phyloP scores from a whole-genome alignment of 1,140 invertebrate genomes.

The Nilaparvata lugens region DNA sequence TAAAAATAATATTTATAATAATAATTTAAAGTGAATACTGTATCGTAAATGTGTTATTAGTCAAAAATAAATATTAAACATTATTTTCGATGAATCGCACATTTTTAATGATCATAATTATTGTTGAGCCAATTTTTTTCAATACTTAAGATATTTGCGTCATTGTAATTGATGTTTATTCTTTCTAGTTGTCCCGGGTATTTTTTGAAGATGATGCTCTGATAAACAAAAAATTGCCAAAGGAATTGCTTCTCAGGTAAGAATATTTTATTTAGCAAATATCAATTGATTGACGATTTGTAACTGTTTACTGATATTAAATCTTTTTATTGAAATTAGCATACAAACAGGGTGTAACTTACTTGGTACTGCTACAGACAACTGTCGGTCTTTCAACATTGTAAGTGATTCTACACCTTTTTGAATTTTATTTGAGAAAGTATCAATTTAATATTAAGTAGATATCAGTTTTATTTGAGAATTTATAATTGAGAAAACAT shows the following conservation, averaged over 20 bases:
- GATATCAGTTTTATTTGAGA: too few relatives aligned
- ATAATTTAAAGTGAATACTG: too few relatives aligned
- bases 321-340: background rate
- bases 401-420: background rate
- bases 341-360: background rate
- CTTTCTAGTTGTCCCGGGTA: slow-evolving; percentile 40
- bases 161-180: background rate
- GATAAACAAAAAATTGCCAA: slow-evolving; percentile 94
- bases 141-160: too few relatives aligned
- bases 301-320: background rate
- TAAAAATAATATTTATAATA: too few relatives aligned
- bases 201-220: slow-evolving; percentile 72
- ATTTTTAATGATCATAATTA: too few relatives aligned
- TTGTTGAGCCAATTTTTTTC: too few relatives aligned
- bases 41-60: too few relatives aligned
- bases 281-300: background rate
- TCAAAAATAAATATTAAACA: too few relatives aligned
- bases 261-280: background rate
- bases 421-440: too few relatives aligned
- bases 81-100: too few relatives aligned
- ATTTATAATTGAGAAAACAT: too few relatives aligned
- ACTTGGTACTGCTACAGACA: background rate
- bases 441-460: background rate
- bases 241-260: slow-evolving; percentile 82
- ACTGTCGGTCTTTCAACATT: background rate